A percentile compares a stretch with the other conserved stretches of the same genome.
Evolutionary conservation across 2,797 vertebrate species (phyloP).

Genomic region (Toxotes lorentzi): DNA sequence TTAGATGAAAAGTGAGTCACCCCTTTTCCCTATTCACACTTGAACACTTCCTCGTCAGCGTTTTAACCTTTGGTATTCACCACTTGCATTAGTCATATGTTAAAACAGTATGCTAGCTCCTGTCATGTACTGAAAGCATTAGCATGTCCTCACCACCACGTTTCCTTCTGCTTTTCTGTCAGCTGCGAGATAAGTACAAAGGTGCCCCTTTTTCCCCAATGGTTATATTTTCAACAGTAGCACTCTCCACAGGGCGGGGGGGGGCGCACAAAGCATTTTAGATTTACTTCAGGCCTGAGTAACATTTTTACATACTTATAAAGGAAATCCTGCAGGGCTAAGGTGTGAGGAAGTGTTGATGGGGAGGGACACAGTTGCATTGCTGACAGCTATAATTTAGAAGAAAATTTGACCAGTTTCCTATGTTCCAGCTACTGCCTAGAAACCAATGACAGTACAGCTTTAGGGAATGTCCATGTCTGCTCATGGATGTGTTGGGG

Average conservation of each 20-base stretch:
- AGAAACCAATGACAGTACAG: slow-evolving; percentile 38
- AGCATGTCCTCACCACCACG: background rate
- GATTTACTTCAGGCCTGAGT: background rate
- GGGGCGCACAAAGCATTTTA: background rate
- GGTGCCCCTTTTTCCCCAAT: background rate
- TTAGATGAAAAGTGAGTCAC: background rate
- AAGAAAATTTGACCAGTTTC: slow-evolving; percentile 3
- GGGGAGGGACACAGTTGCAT: background rate
- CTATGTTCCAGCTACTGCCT: slow-evolving; percentile 3
- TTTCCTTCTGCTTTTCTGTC: slow-evolving; percentile 11
- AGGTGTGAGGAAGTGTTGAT: background rate
- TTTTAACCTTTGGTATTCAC: background rate
- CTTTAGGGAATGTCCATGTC: background rate
- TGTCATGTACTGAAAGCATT: background rate
- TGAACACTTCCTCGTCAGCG: background rate
- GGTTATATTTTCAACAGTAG: background rate
- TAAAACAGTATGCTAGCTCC: background rate
- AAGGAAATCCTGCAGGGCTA: background rate
- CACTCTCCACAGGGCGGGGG: background rate
- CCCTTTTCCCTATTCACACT: background rate
- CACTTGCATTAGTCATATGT: background rate
- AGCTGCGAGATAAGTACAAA: background rate
- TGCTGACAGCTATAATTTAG: background rate
- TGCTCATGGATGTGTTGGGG: background rate
- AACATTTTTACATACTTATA: slow-evolving; percentile 5